These are phyloP conservation scores for Anarsia innoxiella DNA, from an alignment of 2,888 invertebrate species.

Conservation along the genomic window DNA sequence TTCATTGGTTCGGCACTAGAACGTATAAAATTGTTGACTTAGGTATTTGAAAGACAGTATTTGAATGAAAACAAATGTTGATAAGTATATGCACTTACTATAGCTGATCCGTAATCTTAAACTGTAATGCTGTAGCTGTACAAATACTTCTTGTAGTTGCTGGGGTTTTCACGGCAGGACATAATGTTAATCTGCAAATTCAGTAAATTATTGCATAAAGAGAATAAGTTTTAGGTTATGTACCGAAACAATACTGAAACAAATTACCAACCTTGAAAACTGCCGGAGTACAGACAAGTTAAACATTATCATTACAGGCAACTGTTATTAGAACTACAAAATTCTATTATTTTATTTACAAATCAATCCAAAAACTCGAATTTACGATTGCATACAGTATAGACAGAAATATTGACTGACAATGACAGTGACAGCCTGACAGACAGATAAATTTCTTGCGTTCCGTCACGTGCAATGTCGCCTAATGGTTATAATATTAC, in stretches of 20 bases:
- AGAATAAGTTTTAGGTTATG: conserved; percentile 14
- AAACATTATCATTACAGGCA: conserved; percentile 31
- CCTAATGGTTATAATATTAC: too few relatives aligned
- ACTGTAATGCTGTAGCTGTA: conserved; percentile 43
- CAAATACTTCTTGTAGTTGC: conserved; percentile 38
- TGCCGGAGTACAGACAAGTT: conserved; percentile 47
- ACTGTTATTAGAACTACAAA: neutral
- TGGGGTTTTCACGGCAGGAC: conserved; percentile 30
- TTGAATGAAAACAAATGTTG: neutral
- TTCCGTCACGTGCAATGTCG: too few relatives aligned
- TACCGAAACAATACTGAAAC: neutral
- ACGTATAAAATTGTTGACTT: neutral
- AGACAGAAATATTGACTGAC: too few relatives aligned
- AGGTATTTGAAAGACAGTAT: neutral
- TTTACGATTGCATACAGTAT: too few relatives aligned
- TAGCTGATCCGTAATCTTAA: conserved; percentile 55
- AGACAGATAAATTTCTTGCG: too few relatives aligned
- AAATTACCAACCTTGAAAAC: conserved; percentile 41
- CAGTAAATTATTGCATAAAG: conserved; percentile 9
- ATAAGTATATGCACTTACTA: conserved; percentile 37
- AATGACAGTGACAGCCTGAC: too few relatives aligned
- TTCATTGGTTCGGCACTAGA: conserved; percentile 90
- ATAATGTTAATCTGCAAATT: conserved; percentile 47
- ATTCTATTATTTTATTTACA: neutral
- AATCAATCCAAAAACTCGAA: too few relatives aligned